Evolutionary conservation across 2,113 vertebrate genomes (phyloP), one percentile per base, ranked within the genome.

Genomic region (Sterrhoptilus dennistouni): DNA sequence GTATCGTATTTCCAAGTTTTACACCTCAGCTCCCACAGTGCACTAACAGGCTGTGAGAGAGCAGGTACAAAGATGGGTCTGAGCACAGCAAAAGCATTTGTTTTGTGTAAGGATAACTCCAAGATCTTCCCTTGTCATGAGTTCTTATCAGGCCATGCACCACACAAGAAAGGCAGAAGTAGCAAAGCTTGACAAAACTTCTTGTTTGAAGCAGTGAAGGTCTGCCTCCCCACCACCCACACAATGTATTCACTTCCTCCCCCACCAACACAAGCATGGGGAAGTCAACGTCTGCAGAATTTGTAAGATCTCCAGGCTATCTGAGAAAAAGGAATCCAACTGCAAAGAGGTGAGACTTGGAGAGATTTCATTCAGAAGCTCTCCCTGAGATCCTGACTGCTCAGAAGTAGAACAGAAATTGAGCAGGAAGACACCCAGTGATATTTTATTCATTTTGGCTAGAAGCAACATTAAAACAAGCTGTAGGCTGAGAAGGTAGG

Each of bases 371-470:
- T 81, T 93, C 86, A 80, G 70, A 59, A 85, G 70, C 40, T 52
- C 24, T 28, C 29, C 78, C 89, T 35, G 29, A 92, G 82, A 87
- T 72, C 36, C 45, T 65, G 42, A 35, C 79, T 61, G 68, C 85
- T 88, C 83, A 86, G 29, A 90, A 92, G n/a, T 53, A 86, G 79
- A 83, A 69, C 68, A 92, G 88, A 61, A 93, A 57, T 8, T 27
- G 85, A 95, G 64, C 85, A 96, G 85, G 83, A 93, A 92, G 63
- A 83, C 63, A 92, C 45, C 36, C 86, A 53, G 38, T 83, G 54
- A 90, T 88, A 95, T 90, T 94, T 96, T 95, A 94, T 90, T 88
- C 66, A 94, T 92, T 94, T 80, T 95, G 63, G 57, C 94, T 95
- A 36, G 88, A 87, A 94, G 88, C 88, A 90, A 69, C 54, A 40